These are phyloP conservation scores for Steinernema carpocapsae DNA, from an alignment of 2,888 invertebrate species.

Conservation along the genomic window DNA sequence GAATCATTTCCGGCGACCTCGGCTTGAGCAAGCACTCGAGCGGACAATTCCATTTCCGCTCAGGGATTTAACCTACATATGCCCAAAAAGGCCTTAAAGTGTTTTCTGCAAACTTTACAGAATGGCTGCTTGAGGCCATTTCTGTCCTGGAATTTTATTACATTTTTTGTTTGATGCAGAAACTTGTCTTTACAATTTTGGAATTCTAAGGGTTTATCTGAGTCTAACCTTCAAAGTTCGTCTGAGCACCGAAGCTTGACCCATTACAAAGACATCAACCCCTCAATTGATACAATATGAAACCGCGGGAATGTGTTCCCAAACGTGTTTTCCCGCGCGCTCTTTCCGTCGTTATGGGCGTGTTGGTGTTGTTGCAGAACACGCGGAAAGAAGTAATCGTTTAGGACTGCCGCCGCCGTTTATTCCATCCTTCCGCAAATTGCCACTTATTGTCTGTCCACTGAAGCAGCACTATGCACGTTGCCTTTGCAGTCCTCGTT, in stretches of 20 bases:
- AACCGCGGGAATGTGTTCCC: conserved; percentile 4
- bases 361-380: neutral
- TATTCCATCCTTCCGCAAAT: neutral
- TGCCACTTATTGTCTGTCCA: neutral
- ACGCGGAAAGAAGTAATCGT: neutral
- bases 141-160: too few species aligned
- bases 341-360: conserved; percentile 3
- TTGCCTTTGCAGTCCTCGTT: neutral
- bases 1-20: neutral
- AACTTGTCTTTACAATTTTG: too few species aligned
- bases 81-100: too few species aligned
- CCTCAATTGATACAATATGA: too few species aligned
- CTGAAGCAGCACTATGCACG: conserved; percentile 2
- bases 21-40: conserved; percentile 27
- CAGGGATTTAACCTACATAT: conserved; percentile 24
- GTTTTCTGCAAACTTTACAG: too few species aligned
- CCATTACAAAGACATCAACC: too few species aligned
- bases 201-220: too few species aligned
- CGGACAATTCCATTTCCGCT: conserved; percentile 25
- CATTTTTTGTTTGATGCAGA: too few species aligned
- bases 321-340: conserved; percentile 29
- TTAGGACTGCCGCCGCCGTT: conserved; percentile 19
- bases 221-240: too few species aligned
- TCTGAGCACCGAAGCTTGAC: too few species aligned
- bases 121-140: too few species aligned